These are phyloP conservation scores for Mobula hypostoma DNA, from an alignment of 2,113 vertebrate genomes.

Conservation along the genomic window DNA sequence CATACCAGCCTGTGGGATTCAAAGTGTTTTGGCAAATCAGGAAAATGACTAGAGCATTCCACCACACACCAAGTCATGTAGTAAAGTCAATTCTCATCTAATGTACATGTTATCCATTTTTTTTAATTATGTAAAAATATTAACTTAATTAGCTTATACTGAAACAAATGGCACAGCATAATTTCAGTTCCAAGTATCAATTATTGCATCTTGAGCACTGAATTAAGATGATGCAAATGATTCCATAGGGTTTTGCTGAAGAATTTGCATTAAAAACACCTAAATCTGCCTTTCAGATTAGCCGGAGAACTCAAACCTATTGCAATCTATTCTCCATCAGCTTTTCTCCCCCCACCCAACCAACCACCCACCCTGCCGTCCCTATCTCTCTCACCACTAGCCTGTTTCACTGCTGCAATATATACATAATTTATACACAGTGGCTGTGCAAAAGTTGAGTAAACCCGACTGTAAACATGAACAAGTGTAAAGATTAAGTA, in stretches of 20 bases:
- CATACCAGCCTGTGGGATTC: constrained; percentile 36
- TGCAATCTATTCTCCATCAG: neutral
- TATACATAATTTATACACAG: neutral
- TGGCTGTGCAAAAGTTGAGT: neutral
- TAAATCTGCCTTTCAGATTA: neutral
- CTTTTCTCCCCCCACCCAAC: neutral
- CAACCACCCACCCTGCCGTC: neutral
- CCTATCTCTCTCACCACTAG: neutral
- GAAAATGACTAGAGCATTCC: constrained; percentile 31
- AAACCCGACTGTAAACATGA: neutral
- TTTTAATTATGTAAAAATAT: neutral
- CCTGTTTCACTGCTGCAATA: neutral
- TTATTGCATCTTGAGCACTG: neutral
- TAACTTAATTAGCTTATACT: neutral
- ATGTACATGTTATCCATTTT: neutral
- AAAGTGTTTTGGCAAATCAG: constrained; percentile 33
- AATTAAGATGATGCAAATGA: neutral
- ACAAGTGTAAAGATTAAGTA: neutral
- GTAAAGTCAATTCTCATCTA: constrained; percentile 19
- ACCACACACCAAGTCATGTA: constrained; percentile 37
- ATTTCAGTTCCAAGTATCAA: neutral
- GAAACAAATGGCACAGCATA: neutral
- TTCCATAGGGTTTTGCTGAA: neutral
- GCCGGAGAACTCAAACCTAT: neutral
- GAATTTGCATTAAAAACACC: neutral